Evolutionary conservation across 2,113 vertebrate genomes (phyloP).

Genomic region (Elgaria multicarinata): DNA sequence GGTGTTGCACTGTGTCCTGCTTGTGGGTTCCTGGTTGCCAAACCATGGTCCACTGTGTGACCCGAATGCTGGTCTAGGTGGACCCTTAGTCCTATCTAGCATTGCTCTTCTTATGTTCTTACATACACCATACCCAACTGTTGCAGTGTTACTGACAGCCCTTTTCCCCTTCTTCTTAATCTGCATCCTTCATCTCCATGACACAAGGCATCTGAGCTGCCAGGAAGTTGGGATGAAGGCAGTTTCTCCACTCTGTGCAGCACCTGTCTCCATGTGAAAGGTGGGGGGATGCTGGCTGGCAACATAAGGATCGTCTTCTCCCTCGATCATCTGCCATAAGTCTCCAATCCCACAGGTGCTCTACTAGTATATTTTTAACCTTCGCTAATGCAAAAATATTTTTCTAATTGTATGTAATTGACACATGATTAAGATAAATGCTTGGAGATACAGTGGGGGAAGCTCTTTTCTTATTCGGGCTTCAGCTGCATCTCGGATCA

Average conservation of each 20-base stretch:
- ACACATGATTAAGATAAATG: conserved; percentile 46
- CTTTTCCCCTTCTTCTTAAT: neutral
- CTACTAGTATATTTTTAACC: neutral
- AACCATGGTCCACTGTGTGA: too few relatives aligned
- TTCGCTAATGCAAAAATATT: neutral
- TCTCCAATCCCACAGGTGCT: neutral
- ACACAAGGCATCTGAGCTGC: neutral
- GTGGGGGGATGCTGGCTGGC: neutral
- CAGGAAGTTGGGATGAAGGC: neutral
- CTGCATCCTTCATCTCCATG: neutral
- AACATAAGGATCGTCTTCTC: neutral
- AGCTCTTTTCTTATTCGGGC: conserved; percentile 40
- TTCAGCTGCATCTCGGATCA: conserved; percentile 58
- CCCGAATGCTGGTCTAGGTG: too few relatives aligned
- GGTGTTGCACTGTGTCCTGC: too few relatives aligned
- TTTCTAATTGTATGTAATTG: conserved; percentile 25
- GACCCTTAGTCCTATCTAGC: too few relatives aligned
- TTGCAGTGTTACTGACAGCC: neutral
- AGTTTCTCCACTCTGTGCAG: neutral
- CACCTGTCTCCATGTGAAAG: neutral
- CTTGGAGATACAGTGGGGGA: conserved; percentile 3
- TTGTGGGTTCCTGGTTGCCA: too few relatives aligned
- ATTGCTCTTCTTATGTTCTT: too few relatives aligned
- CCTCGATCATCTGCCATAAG: neutral
- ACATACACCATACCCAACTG: neutral